phyloP scores from a whole-genome alignment of 2,797 vertebrate genomes.

The Siniperca undulata region DNA sequence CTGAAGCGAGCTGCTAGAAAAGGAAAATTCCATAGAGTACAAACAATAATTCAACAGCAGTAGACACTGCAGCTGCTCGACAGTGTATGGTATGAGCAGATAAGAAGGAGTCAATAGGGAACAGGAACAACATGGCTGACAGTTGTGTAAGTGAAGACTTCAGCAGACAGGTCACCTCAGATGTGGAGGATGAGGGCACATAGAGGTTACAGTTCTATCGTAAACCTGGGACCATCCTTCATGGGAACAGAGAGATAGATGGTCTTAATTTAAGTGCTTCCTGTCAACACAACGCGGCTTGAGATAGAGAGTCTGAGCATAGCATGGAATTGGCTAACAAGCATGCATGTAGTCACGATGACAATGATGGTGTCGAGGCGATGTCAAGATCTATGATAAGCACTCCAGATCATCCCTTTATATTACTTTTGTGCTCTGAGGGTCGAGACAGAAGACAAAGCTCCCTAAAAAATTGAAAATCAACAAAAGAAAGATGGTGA shows the following conservation, averaged over 20 bases:
- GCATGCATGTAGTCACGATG: background rate
- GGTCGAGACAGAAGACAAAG: background rate
- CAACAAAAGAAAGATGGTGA: slow-evolving; percentile 5
- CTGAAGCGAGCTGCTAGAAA: slow-evolving; percentile 50
- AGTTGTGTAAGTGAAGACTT: slow-evolving; percentile 43
- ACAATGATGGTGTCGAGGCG: background rate
- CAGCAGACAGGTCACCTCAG: slow-evolving; percentile 41
- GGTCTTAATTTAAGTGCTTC: slow-evolving; percentile 37
- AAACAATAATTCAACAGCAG: slow-evolving; percentile 61
- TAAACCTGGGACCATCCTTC: slow-evolving; percentile 24
- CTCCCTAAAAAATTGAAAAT: background rate
- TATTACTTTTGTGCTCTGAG: slow-evolving; percentile 13
- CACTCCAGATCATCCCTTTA: background rate
- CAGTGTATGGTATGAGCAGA: slow-evolving; percentile 28
- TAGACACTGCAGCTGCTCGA: slow-evolving; percentile 24
- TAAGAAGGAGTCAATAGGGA: slow-evolving; percentile 24
- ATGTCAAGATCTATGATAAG: background rate
- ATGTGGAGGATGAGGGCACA: slow-evolving; percentile 36
- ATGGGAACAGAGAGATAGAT: slow-evolving; percentile 37
- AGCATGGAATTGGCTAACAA: slow-evolving; percentile 22
- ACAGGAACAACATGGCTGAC: slow-evolving; percentile 44
- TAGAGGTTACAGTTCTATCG: slow-evolving; percentile 40
- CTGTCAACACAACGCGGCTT: slow-evolving; percentile 26
- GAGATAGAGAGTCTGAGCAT: slow-evolving; percentile 21
- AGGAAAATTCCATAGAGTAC: slow-evolving; percentile 62